phyloP scores from a whole-genome alignment of 2,888 invertebrate genomes.

The Lithophane ornitopus region DNA sequence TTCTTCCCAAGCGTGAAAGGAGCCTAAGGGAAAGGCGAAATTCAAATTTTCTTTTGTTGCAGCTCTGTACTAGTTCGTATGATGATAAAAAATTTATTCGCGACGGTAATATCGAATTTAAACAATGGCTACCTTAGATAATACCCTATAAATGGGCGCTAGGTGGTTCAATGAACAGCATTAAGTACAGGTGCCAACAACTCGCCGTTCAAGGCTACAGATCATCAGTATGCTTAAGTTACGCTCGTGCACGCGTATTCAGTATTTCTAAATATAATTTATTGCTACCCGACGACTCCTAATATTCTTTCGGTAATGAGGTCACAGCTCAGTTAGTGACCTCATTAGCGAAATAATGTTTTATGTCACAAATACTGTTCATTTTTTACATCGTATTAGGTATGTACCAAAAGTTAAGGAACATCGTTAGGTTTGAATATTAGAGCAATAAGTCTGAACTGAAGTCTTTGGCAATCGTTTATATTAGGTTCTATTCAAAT shows the following conservation, averaged over 20 bases:
- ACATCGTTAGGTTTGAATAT: neutral
- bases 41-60: conserved; percentile 12
- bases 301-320: conserved; percentile 24
- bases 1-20: conserved; percentile 13
- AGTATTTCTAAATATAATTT: conserved; percentile 40
- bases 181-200: conserved; percentile 8
- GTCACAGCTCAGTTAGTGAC: conserved; percentile 21
- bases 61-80: neutral
- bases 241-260: conserved; percentile 14
- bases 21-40: conserved; percentile 22
- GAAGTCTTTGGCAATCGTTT: neutral
- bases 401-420: neutral
- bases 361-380: neutral
- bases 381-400: neutral
- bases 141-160: neutral
- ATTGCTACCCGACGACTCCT: conserved; percentile 9
- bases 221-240: conserved; percentile 31
- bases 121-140: neutral
- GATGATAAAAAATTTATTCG: neutral
- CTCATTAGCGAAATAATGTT: conserved; percentile 33
- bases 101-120: neutral
- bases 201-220: conserved; percentile 14
- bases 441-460: neutral
- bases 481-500: neutral
- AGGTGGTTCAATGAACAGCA: neutral